Conservation (phyloP, 2,113 vertebrate genomes). For the Ailuropoda melanoleuca region DNA sequence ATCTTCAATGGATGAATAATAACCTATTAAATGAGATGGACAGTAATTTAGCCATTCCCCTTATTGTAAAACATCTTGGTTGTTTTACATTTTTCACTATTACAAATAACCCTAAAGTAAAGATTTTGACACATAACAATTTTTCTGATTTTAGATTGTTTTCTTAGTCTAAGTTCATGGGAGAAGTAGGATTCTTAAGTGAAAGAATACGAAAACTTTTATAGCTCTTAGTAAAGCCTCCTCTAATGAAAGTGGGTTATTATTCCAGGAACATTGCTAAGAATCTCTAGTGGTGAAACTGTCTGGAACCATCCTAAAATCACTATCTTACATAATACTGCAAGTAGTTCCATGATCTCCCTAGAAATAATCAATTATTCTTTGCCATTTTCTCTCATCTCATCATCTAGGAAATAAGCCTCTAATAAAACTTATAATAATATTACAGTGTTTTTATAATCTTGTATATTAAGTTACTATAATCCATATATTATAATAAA, state of each 20-base stretch:
- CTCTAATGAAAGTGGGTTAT: not conserved
- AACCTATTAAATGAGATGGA: not conserved
- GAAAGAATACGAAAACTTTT: not conserved
- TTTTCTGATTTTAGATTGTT: not conserved
- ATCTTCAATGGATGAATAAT: not conserved
- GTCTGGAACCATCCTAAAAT: not conserved
- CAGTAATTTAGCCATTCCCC: not conserved
- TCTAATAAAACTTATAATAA: not conserved
- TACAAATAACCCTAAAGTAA: not conserved
- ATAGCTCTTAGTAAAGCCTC: not conserved
- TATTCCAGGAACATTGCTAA: not conserved
- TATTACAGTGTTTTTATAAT: not conserved
- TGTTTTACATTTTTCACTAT: not conserved
- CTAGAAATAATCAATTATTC: not conserved
- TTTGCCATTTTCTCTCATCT: not conserved
- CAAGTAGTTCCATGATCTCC: not conserved
- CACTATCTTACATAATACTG: not conserved
- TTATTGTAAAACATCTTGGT: not conserved
- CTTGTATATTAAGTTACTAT: not conserved
- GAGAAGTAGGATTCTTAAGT: conserved; percentile 10
- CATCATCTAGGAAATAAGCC: not conserved
- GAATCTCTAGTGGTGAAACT: not conserved
- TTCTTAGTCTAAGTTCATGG: not conserved
- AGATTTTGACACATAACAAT: not conserved
- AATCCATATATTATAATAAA: not conserved